A percentile compares a stretch with the other conserved stretches of the same genome.
Conservation (phyloP, 1,140 invertebrate genomes). For the Rhyzopertha dominica region DNA sequence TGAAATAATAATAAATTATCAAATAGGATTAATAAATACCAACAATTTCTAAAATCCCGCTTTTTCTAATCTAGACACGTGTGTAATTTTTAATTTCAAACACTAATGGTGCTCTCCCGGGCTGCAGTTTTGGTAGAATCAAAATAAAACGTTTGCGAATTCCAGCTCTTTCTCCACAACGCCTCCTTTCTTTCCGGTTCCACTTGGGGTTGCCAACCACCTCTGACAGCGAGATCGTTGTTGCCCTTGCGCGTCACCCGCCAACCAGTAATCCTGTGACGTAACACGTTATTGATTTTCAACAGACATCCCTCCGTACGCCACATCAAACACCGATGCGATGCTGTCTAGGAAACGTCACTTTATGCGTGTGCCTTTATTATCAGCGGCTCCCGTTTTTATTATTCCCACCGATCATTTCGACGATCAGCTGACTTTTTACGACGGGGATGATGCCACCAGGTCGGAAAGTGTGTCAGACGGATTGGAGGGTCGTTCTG, state of each 20-base stretch:
- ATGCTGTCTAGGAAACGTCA: conserved; percentile 23
- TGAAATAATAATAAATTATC: too few relatives aligned
- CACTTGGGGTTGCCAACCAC: neutral
- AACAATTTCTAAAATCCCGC: too few relatives aligned
- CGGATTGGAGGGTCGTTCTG: too few relatives aligned
- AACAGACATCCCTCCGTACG: too few relatives aligned
- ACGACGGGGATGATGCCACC: too few relatives aligned
- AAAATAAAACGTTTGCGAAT: neutral
- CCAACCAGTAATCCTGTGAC: conserved; percentile 22
- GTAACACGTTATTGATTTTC: conserved; percentile 33
- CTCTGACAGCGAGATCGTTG: neutral
- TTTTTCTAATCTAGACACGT: too few relatives aligned
- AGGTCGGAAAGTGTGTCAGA: too few relatives aligned
- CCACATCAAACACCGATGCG: too few relatives aligned
- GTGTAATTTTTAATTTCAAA: too few relatives aligned
- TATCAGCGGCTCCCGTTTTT: conserved; percentile 24
- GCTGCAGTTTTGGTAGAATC: conserved; percentile 1
- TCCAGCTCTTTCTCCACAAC: conserved; percentile 4
- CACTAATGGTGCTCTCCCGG: conserved; percentile 1
- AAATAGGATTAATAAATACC: too few relatives aligned
- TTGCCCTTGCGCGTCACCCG: conserved; percentile 5
- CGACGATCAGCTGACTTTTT: conserved; percentile 31
- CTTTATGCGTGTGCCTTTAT: conserved; percentile 27
- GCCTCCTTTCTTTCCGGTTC: too few relatives aligned
- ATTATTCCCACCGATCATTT: conserved; percentile 26